phyloP scores from a whole-genome alignment of 64 coral and sea anemone genomes.

The Exaiptasia diaphana region DNA sequence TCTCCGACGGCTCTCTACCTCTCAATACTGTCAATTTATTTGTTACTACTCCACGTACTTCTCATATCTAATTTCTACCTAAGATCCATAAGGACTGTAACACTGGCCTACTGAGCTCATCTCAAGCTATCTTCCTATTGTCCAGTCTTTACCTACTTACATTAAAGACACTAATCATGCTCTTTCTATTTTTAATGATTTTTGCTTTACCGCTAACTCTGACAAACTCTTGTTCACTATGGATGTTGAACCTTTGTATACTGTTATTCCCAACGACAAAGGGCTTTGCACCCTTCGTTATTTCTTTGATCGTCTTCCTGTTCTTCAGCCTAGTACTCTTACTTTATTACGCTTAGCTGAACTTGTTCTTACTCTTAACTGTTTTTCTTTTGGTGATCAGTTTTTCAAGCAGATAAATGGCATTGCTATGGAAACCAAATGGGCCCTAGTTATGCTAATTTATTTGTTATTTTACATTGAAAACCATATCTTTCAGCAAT shows the following conservation, averaged over 20 bases:
- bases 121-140: constrained; percentile 49
- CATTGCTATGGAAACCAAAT: constrained; percentile 34
- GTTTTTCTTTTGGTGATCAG: constrained; percentile 29
- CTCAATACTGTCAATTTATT: constrained; percentile 12
- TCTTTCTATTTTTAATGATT: not conserved
- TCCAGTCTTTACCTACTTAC: constrained; percentile 13
- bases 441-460: constrained; percentile 49
- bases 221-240: constrained; percentile 18
- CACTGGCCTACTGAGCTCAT: too few species aligned
- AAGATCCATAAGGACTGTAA: constrained; percentile 48
- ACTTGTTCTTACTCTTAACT: constrained; percentile 36
- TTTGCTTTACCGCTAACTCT: not conserved
- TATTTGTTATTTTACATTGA: constrained; percentile 53
- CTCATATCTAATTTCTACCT: constrained; percentile 27
- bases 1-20: constrained; percentile 10
- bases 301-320: constrained; percentile 9
- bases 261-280: constrained; percentile 17
- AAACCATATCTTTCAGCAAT: constrained; percentile 36
- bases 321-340: not conserved
- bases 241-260: constrained; percentile 34
- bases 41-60: not conserved
- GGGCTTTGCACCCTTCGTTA: not conserved
- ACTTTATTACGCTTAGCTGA: constrained; percentile 27
- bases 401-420: constrained; percentile 29
- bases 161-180: constrained; percentile 42